A percentile compares a stretch with the other conserved stretches of the same genome.
Conservation (phyloP, 2,888 invertebrate species). For the Tethea ocularis region DNA sequence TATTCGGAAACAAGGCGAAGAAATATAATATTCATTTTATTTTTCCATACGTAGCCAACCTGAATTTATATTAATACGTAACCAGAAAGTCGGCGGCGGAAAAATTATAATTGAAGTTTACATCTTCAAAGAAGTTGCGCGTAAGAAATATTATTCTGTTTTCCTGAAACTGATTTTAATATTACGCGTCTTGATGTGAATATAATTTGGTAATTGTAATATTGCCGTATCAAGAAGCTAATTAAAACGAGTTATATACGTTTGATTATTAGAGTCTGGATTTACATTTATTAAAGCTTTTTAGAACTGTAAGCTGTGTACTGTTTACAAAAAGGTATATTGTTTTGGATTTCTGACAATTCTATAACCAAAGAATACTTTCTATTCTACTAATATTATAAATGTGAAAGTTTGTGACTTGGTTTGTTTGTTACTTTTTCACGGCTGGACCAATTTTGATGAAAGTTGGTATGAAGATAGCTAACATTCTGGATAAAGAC, state of each 20-base stretch:
- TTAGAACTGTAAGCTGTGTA: too few relatives aligned
- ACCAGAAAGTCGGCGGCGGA: conserved; percentile 7
- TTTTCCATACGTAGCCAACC: conserved; percentile 8
- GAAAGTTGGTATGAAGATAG: too few relatives aligned
- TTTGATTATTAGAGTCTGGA: too few relatives aligned
- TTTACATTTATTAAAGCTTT: neutral
- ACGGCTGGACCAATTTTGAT: too few relatives aligned
- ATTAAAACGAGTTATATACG: neutral
- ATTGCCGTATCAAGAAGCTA: neutral
- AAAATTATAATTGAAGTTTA: conserved; percentile 13
- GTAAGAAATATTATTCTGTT: conserved; percentile 6
- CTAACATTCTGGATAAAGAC: too few relatives aligned
- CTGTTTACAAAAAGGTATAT: too few relatives aligned
- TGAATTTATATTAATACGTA: conserved; percentile 9
- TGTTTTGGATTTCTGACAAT: too few relatives aligned
- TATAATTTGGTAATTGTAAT: neutral
- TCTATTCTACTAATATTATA: too few relatives aligned
- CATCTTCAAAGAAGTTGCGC: conserved; percentile 9
- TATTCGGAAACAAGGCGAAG: conserved; percentile 13
- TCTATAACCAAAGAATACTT: too few relatives aligned
- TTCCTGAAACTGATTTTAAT: conserved; percentile 3
- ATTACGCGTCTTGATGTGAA: neutral
- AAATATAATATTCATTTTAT: conserved; percentile 12
- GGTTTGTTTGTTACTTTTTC: too few relatives aligned
- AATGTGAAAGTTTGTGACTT: too few relatives aligned